Base-by-base conservation (phyloP, 2,888 invertebrate genomes). In the Aphidoletes aphidimyza region DNA sequence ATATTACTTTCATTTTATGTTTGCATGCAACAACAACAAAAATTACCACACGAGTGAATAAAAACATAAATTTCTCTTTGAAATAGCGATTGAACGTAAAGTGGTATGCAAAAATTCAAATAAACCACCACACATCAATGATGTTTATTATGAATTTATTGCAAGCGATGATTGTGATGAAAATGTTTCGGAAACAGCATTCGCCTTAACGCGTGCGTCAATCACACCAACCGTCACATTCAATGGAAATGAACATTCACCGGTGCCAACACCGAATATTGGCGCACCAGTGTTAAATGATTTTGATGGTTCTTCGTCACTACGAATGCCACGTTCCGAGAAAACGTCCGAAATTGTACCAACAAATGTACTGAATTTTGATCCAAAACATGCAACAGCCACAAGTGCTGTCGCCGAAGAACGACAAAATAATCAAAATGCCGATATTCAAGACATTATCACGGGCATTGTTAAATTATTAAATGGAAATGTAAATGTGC, bases 401-500 rank as follows among this genome's bases (percentile, higher is more conserved):
- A 47, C 2, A 3, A 22, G 17, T 30, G 69, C 30, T 11, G 69
- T 69, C 2, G 69, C 69, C 34, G 69, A 69, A 69, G 30, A 30
- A 14, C 3, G 69, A 14, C 69, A 69, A n/a, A 69, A 69, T 17
- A 93, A 93, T 87, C 92, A 92, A 5, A 93, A 93, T 88, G 93
- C 94, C 54, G 96, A 96, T 88, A 96, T 97, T 85, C 96, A 97
- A 89, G 96, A 97, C 87, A 96, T 97, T 42, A 96, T 97, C 47
- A 95, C 95, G 0, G 97, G 97, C 11, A 94, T 97, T 84, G 96
- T 97, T 0, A 96, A 97, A 88, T 89, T 97, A 17, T 90, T 97
- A 0, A 96, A 97, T 86, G 97, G 97, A 0, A 96, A 97, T 87
- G 96, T 96, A 0, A 96, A 96, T 87, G 95, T 96, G 0, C 95